These are phyloP conservation scores for Drosophila nigromelanica DNA, from an alignment of 1,140 invertebrate species.

Conservation along the genomic window DNA sequence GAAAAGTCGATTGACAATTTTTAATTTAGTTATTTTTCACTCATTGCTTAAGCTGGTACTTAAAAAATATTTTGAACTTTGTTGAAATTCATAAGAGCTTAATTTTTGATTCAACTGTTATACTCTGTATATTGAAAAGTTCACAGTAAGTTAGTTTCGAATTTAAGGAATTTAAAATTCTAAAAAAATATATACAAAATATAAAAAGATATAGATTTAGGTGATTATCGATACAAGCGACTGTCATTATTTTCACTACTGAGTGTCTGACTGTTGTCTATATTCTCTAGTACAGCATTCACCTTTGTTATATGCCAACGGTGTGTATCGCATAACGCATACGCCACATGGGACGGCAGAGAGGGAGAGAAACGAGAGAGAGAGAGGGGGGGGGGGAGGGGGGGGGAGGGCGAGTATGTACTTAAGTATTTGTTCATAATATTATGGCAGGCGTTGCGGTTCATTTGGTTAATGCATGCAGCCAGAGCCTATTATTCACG, in stretches of 20 bases:
- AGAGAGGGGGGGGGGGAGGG: not conserved
- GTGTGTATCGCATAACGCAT: constrained; percentile 48
- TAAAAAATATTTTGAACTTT: too few relatives aligned
- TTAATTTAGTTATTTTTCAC: too few relatives aligned
- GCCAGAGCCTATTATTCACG: constrained; percentile 71
- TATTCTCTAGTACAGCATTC: not conserved
- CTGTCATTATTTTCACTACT: not conserved
- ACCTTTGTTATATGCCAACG: constrained; percentile 17
- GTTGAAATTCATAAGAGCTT: too few relatives aligned
- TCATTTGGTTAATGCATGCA: constrained; percentile 79
- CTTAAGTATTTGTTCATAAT: constrained; percentile 52
- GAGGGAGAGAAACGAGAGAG: not conserved
- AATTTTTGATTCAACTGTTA: too few relatives aligned
- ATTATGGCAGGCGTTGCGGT: constrained; percentile 68
- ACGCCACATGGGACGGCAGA: constrained; percentile 42
- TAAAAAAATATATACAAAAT: too few relatives aligned
- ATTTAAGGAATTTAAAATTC: too few relatives aligned
- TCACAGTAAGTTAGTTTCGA: too few relatives aligned
- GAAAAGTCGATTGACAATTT: too few relatives aligned
- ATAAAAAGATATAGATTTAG: too few relatives aligned
- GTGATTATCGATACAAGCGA: too few relatives aligned
- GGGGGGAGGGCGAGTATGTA: constrained; percentile 2
- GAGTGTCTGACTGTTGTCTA: not conserved
- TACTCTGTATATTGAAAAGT: too few relatives aligned
- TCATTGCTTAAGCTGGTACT: too few relatives aligned